Evolutionary conservation across 2,113 vertebrate species (phyloP).

Genomic region (Rhea pennata): DNA sequence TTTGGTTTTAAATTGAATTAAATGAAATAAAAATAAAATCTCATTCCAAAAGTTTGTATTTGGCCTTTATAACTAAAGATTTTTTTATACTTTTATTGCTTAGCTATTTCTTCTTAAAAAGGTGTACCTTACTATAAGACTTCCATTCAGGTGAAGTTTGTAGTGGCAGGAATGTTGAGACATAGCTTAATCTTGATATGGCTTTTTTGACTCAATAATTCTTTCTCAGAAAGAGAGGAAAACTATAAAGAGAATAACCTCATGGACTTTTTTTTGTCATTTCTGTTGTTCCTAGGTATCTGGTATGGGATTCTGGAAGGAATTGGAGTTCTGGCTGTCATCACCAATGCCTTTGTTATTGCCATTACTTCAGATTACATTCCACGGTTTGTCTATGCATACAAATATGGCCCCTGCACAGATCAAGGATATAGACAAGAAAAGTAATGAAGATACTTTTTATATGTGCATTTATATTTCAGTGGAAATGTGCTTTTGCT

Average conservation of each 20-base stretch:
- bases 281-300: slow-evolving; percentile 83
- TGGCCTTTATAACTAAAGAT: not conserved
- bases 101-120: not conserved
- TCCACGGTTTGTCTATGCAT: slow-evolving; percentile 96
- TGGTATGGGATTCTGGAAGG: slow-evolving; percentile 98
- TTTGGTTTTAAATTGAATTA: not conserved
- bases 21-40: not conserved
- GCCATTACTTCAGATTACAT: slow-evolving; percentile 99
- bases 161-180: not conserved
- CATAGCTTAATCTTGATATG: not conserved
- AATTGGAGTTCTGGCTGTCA: slow-evolving; percentile 96
- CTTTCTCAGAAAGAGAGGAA: not conserved
- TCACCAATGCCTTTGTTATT: slow-evolving; percentile 98
- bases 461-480: not conserved
- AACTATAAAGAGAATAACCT: not conserved
- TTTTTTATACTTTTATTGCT: not conserved
- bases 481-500: not conserved
- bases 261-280: not conserved
- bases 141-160: not conserved
- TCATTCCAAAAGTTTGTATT: not conserved
- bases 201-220: not conserved
- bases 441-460: slow-evolving; percentile 78
- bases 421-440: slow-evolving; percentile 85
- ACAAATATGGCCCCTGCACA: slow-evolving; percentile 94
- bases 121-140: not conserved